Conservation (phyloP, 2,113 vertebrate genomes). For the Chloropsis cyanopogon region DNA sequence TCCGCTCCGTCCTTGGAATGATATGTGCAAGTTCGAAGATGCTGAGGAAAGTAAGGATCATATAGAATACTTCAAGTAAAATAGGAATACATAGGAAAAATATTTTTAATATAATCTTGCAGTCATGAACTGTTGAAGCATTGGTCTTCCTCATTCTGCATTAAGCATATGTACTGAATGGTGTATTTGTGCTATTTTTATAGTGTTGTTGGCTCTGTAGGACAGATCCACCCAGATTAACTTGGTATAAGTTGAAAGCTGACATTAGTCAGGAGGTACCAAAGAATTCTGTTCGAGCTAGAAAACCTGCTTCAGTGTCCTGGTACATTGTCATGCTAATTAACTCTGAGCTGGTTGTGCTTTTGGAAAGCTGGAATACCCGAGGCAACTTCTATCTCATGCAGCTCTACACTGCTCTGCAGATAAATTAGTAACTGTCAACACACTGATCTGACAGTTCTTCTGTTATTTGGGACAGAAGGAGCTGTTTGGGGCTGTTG, state of each 20-base stretch:
- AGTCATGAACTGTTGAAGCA: not conserved
- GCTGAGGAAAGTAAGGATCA: not conserved
- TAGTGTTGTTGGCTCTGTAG: not conserved
- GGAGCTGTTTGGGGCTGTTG: not conserved
- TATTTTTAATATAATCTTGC: not conserved
- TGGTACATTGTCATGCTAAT: accelerated
- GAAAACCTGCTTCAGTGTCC: not conserved
- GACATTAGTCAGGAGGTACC: not conserved
- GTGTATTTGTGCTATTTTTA: not conserved
- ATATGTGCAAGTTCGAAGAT: not conserved
- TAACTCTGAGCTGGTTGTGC: not conserved
- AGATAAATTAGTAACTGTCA: not conserved
- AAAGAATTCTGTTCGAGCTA: not conserved
- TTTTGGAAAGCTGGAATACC: not conserved
- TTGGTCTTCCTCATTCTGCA: not conserved
- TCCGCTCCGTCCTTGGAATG: not conserved
- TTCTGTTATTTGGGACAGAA: not conserved
- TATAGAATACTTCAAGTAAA: not conserved
- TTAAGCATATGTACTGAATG: not conserved
- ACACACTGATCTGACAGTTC: not conserved
- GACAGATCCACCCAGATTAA: not conserved
- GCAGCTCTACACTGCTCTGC: not conserved
- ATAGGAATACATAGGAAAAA: not conserved
- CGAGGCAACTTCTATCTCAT: not conserved
- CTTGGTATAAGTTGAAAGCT: not conserved